A percentile compares a stretch with the other conserved stretches of the same genome.
These are phyloP conservation scores for Octodonta nipae DNA, from an alignment of 2,888 invertebrate species.

Conservation along the genomic window DNA sequence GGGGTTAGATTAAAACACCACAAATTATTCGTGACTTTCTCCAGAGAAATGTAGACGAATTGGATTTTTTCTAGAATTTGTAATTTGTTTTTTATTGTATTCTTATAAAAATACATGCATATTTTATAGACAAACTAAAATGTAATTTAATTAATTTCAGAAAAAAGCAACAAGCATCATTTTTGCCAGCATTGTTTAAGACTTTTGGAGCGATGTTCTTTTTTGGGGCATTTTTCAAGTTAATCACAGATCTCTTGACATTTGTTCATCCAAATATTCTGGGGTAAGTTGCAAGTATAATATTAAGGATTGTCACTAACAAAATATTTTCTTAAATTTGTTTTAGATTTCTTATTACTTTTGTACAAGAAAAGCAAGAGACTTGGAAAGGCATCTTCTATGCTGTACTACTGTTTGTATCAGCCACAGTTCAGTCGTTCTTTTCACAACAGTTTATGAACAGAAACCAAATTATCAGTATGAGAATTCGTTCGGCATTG, in stretches of 20 bases:
- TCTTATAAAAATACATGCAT: too few relatives aligned
- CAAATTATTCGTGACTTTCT: too few relatives aligned
- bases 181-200: constrained; percentile 37
- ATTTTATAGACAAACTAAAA: too few relatives aligned
- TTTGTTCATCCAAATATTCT: constrained; percentile 44
- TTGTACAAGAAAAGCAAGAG: constrained; percentile 45
- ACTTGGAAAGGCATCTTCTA: constrained; percentile 46
- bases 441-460: constrained; percentile 44
- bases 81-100: too few relatives aligned
- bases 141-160: too few relatives aligned
- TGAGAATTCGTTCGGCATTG: constrained; percentile 41
- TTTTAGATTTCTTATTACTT: constrained; percentile 57
- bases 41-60: too few relatives aligned
- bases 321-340: too few relatives aligned
- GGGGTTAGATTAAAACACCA: too few relatives aligned
- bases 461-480: constrained; percentile 40
- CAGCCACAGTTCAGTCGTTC: constrained; percentile 39
- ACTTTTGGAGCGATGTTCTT: constrained; percentile 40
- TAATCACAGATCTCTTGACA: constrained; percentile 38
- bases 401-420: constrained; percentile 39
- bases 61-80: too few relatives aligned
- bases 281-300: too few relatives aligned
- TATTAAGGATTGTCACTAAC: too few relatives aligned
- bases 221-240: constrained; percentile 37
- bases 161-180: constrained; percentile 39